A percentile compares a stretch with the other conserved stretches of the same genome.
Conservation (phyloP, 2,113 vertebrate species). For the Nycticorax nycticorax region DNA sequence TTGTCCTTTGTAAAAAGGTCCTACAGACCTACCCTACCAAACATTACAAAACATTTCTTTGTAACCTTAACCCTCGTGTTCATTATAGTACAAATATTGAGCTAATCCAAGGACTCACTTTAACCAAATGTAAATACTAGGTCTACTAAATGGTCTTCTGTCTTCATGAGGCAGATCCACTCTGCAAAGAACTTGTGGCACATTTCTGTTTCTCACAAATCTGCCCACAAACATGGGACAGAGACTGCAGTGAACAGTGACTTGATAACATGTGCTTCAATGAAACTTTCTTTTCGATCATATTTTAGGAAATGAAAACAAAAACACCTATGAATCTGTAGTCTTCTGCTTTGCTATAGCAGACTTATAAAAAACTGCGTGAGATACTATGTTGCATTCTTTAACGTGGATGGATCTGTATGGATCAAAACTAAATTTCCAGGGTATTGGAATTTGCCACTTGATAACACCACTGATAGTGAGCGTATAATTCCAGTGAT, state of each 20-base stretch:
- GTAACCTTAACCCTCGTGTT: background rate
- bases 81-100: background rate
- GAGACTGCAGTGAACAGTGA: background rate
- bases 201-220: background rate
- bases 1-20: background rate
- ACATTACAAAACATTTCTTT: background rate
- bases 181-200: background rate
- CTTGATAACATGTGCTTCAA: background rate
- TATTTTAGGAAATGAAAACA: background rate
- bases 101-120: background rate
- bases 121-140: background rate
- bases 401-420: background rate
- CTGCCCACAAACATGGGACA: background rate
- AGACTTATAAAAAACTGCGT: background rate
- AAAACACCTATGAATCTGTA: background rate
- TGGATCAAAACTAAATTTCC: slow-evolving; percentile 12
- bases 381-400: background rate
- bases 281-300: background rate
- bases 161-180: background rate
- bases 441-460: background rate
- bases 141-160: background rate
- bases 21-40: background rate
- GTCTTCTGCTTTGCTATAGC: background rate
- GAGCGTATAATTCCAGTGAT: background rate
- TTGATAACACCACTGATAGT: background rate